phyloP scores from a whole-genome alignment of 23 tunicate genomes.

The Corella eumyota region DNA sequence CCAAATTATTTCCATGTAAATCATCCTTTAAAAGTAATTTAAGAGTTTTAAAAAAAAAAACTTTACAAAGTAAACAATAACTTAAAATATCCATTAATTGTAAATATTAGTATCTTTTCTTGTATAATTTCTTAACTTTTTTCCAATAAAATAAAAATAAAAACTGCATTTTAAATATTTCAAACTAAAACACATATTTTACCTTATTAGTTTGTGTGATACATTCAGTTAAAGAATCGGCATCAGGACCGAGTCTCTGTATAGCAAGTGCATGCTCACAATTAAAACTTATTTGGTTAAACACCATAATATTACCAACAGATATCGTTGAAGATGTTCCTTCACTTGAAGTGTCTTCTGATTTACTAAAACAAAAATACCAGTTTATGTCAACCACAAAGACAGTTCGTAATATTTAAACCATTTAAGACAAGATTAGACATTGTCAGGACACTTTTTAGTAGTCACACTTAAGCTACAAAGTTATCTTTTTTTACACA shows the following conservation, averaged over 20 bases:
- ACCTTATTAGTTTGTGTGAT: conserved; percentile 16
- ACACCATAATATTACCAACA: conserved; percentile 67
- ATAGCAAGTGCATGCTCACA: conserved; percentile 41
- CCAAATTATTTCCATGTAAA: neutral
- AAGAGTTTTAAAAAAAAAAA: neutral
- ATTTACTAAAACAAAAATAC: neutral
- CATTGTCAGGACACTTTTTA: too few relatives aligned
- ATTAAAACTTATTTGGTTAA: conserved; percentile 33
- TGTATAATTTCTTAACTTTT: neutral
- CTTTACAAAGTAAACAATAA: neutral
- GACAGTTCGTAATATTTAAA: neutral
- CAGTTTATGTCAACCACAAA: neutral
- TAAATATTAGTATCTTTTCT: neutral
- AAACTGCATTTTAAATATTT: neutral
- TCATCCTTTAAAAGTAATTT: neutral
- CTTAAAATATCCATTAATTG: neutral
- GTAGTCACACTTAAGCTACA: too few relatives aligned
- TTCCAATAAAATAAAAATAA: neutral
- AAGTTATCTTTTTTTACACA: too few relatives aligned
- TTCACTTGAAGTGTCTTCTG: conserved; percentile 1
- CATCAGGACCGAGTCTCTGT: conserved; percentile 47
- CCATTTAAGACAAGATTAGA: too few relatives aligned
- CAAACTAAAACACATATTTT: neutral
- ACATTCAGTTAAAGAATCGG: conserved; percentile 38
- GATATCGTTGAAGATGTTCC: conserved; percentile 6